Evolutionary conservation across 2,113 vertebrate genomes (phyloP), one percentile per base, ranked within the genome.

Genomic region (Nothoprocta pentlandii): DNA sequence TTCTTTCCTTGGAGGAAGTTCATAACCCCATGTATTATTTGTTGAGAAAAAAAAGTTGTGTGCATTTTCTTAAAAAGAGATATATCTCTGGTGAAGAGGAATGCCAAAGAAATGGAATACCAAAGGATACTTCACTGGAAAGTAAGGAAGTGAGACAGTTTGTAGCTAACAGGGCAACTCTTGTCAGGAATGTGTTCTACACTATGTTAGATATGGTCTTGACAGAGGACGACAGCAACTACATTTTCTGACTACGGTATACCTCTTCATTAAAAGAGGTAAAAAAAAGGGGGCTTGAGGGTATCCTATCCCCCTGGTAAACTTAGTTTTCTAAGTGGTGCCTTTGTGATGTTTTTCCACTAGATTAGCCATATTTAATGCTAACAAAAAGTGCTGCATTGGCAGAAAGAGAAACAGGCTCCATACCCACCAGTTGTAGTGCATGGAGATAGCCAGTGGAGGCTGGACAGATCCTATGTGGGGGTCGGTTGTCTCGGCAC

Each of bases 1-100:
- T 83, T 80, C 51, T 75, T 85, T 93, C 59, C 47, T 92, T 71
- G 80, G 64, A 70, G 63, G 34, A 93, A 91, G 66, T 42, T 85
- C 32, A 9, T 82, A 80, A 75, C 61, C 28, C 17, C 80, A 75
- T 16, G 66, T 44, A 90, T 36, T 91, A 89, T 84, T 78, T 46
- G 22, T 51, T 91, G 23, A 78, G 25, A 6, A 67, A 90, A 54
- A 87, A 85, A 74, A 20, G 0, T 16, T 9, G 22, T 39, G 9
- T 70, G 23, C 84, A 73, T 93, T 89, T 94, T 80, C 53, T 62
- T 73, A 51, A 91, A 89, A 69, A 75, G 20, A 47, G 14, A 56
- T 41, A n/a, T 6, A 83, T 8, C 2, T 88, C 61, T 81, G 73
- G 20, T 81, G 68, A 88, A 67, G 21, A 83, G 42, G 71, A 62